Percentiles rank a stretch among this genome's conserved stretches.
These are phyloP conservation scores for Anagrus nilaparvatae DNA, from an alignment of 1,140 invertebrate species.

Conservation along the genomic window DNA sequence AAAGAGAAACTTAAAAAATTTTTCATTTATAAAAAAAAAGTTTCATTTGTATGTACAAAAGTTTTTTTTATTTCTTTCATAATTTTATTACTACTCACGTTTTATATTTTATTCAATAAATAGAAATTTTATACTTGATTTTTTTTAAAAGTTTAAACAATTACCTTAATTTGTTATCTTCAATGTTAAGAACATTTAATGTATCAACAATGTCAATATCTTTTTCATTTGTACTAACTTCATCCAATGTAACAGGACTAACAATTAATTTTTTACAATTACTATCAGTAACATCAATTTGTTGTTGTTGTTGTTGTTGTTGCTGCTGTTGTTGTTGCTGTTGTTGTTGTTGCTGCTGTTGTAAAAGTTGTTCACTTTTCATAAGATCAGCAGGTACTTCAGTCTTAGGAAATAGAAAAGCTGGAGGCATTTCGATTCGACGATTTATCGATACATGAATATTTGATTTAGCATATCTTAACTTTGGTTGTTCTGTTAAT, in stretches of 20 bases:
- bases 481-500: slow-evolving; percentile 62
- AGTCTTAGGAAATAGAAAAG: slow-evolving; percentile 68
- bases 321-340: slow-evolving; percentile 18
- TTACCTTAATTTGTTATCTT: slow-evolving; percentile 41
- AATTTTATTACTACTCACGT: too few relatives aligned
- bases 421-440: slow-evolving; percentile 70
- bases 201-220: slow-evolving; percentile 38
- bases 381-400: slow-evolving; percentile 52
- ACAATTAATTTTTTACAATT: slow-evolving; percentile 21
- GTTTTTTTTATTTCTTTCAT: too few relatives aligned
- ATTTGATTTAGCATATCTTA: slow-evolving; percentile 49
- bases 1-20: too few relatives aligned
- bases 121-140: too few relatives aligned
- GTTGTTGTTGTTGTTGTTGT: slow-evolving; percentile 17
- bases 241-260: slow-evolving; percentile 19
- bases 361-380: slow-evolving; percentile 37
- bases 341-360: slow-evolving; percentile 22
- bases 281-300: slow-evolving; percentile 27
- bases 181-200: slow-evolving; percentile 38
- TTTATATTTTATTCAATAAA: too few relatives aligned
- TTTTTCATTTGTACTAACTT: slow-evolving; percentile 27
- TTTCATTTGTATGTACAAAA: too few relatives aligned
- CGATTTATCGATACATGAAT: slow-evolving; percentile 60
- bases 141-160: too few relatives aligned
- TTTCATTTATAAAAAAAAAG: too few relatives aligned